Conservation (phyloP, 2,113 vertebrate species). For the Peromyscus californicus region DNA sequence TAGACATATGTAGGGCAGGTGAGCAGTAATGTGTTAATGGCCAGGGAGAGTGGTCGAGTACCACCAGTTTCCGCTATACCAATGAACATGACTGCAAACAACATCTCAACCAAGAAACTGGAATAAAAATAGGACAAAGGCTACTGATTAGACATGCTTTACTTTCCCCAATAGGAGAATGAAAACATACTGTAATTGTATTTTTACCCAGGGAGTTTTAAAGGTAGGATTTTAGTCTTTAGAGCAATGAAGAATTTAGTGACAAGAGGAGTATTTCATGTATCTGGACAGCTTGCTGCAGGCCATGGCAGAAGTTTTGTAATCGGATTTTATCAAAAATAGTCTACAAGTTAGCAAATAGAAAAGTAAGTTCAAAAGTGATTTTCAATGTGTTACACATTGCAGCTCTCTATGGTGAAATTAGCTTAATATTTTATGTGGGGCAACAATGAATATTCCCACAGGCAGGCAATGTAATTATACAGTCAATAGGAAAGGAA, state of each 20-base stretch:
- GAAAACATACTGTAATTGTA: conserved; percentile 72
- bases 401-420: conserved; percentile 71
- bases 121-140: conserved; percentile 5
- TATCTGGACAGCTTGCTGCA: conserved; percentile 72
- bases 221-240: conserved; percentile 73
- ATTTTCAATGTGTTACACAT: conserved; percentile 59
- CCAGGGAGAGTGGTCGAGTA: neutral
- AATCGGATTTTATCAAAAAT: conserved; percentile 80
- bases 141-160: conserved; percentile 60
- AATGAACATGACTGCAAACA: neutral
- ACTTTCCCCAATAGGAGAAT: conserved; percentile 18
- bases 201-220: conserved; percentile 74
- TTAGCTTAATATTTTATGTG: conserved; percentile 81
- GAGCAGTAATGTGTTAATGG: neutral
- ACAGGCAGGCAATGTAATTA: conserved; percentile 45
- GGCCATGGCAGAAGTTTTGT: conserved; percentile 71
- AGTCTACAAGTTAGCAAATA: conserved; percentile 74
- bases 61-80: neutral
- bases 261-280: conserved; percentile 73
- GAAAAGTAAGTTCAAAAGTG: conserved; percentile 76
- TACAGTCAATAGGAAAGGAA: conserved; percentile 34
- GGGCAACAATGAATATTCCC: conserved; percentile 51
- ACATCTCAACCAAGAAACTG: neutral
- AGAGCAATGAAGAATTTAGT: conserved; percentile 73
- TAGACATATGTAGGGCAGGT: neutral